Base-by-base conservation (phyloP, 2,888 invertebrate genomes). In the Amblyjoppa proteus region DNA sequence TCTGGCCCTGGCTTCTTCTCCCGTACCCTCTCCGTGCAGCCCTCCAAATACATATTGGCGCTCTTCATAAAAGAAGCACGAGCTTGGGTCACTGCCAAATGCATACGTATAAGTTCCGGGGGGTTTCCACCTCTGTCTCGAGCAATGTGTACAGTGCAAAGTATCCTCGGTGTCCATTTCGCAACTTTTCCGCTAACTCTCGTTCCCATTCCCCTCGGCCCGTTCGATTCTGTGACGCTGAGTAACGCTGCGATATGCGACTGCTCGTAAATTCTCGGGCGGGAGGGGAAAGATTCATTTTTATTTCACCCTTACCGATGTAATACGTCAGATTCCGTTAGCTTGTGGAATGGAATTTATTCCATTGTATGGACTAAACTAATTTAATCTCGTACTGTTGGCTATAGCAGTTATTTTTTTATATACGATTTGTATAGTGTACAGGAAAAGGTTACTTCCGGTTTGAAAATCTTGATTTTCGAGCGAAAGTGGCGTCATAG, bases 31-130 rank as follows among this genome's bases (percentile, higher is more conserved):
- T 85, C 61, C 53, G 79, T 80, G 83, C 61, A 85, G 75, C 79
- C 85, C 73, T 83, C 80, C 83, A 85, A 85, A 83, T 85, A 85
- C 76, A 85, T 85, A 85, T 85, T 85, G 85, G 83, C 74, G 77
- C 81, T 85, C 78, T 81, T 70, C 20, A 82, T 66, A 64, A 76
- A 61, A 82, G 79, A 68, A 53, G 58, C 82, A 73, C 56, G 79
- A 58, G 81, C 51, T 81, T 85, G 85, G 83, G 81, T 69, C 83
- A 77, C 45, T 13, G 85, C 83, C 85, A 85, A 83, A 81, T 81
- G 80, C 71, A 74, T 77, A 81, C 73, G 61, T 56, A 76, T 28
- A 74, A 81, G 68, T 81, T 83, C 68, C 56, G 80, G 38, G 56
- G 51, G n/a, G 51, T 68, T 76, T 69, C 28, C 28, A n/a, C 20